phyloP scores from a whole-genome alignment of 2,888 invertebrate species.

The Dryomyza anilis region DNA sequence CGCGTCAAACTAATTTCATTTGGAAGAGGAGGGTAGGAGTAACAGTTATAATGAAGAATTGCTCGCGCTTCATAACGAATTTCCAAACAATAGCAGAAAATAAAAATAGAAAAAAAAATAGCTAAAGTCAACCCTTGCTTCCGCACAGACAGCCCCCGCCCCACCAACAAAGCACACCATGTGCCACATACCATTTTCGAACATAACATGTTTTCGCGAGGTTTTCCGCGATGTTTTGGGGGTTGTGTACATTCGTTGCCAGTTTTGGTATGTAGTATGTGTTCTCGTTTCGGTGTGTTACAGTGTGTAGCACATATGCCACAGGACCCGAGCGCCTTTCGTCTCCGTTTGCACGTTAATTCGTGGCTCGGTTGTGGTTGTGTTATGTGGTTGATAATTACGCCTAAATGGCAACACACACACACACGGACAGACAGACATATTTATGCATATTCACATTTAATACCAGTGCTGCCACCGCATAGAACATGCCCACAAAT shows the following conservation, averaged over 20 bases:
- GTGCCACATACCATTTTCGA: not conserved
- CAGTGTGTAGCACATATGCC: not conserved
- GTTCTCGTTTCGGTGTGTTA: no score
- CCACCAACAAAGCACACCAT: not conserved
- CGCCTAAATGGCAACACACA: conserved; percentile 25
- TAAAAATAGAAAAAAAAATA: no score
- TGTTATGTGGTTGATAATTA: conserved; percentile 28
- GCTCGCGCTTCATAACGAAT: not conserved
- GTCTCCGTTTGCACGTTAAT: not conserved
- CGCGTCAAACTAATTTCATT: conserved; percentile 16
- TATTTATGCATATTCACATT: no score
- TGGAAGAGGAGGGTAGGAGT: conserved; percentile 21
- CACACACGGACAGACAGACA: no score
- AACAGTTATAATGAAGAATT: not conserved
- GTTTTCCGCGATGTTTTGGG: not conserved
- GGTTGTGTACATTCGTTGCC: no score
- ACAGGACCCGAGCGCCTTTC: not conserved
- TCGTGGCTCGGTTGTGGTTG: not conserved
- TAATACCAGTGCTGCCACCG: conserved; percentile 11
- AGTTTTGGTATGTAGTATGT: no score
- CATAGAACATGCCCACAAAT: conserved; percentile 2
- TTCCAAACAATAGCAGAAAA: no score
- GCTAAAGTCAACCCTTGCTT: no score
- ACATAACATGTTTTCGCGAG: conserved; percentile 12
- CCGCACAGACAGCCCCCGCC: no score